Percentiles rank a stretch among this genome's conserved stretches.
phyloP scores from a whole-genome alignment of 2,888 invertebrate species.

The Aricia artaxerxes region DNA sequence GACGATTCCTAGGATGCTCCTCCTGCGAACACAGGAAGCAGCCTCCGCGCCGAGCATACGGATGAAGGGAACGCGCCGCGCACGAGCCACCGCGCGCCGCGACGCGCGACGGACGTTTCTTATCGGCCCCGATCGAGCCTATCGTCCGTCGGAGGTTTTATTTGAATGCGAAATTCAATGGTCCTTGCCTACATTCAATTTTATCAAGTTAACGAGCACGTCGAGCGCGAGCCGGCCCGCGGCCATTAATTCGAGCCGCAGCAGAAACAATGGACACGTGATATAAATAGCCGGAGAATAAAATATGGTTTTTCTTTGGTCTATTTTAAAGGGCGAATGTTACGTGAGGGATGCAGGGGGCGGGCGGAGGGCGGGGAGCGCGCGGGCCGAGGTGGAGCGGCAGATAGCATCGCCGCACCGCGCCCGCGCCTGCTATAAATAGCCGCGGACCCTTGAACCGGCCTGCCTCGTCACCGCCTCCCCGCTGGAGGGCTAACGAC shows the following conservation, averaged over 20 bases:
- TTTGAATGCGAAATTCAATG: conserved; percentile 49
- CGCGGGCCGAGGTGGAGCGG: conserved; percentile 59
- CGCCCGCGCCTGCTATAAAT: conserved; percentile 67
- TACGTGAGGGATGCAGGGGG: conserved; percentile 71
- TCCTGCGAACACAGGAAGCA: conserved; percentile 63
- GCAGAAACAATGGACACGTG: conserved; percentile 73
- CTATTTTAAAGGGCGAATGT: conserved; percentile 71
- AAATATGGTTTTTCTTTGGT: conserved; percentile 70
- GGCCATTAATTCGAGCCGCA: conserved; percentile 69
- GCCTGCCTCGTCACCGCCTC: conserved; percentile 63
- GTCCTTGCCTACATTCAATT: conserved; percentile 49
- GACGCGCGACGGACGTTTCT: not conserved
- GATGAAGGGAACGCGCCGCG: conserved; percentile 66
- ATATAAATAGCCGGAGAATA: conserved; percentile 75
- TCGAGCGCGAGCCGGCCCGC: conserved; percentile 54
- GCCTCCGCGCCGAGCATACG: conserved; percentile 70
- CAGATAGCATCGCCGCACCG: conserved; percentile 67
- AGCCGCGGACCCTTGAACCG: conserved; percentile 77
- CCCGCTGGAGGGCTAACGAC: conserved; percentile 55
- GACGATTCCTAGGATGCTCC: conserved; percentile 51
- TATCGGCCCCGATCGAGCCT: not conserved
- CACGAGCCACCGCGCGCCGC: conserved; percentile 37
- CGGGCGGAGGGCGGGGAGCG: conserved; percentile 67
- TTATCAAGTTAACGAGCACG: conserved; percentile 61
- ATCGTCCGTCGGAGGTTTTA: conserved; percentile 40